A percentile compares a stretch with the other conserved stretches of the same genome.
phyloP scores from a whole-genome alignment of 2,888 invertebrate species.

The Drosophila robusta region DNA sequence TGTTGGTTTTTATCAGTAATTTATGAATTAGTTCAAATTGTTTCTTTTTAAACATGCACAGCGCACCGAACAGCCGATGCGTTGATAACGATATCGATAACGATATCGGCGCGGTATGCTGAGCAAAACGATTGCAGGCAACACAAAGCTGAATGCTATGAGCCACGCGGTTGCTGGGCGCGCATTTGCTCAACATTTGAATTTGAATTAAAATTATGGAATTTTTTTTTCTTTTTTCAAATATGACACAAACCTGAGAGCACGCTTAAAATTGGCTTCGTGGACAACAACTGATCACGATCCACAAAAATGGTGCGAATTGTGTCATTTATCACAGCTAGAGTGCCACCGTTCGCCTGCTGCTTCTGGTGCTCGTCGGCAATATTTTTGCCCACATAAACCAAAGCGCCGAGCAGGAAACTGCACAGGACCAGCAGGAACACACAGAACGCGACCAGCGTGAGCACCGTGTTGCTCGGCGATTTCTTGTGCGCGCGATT shows the following conservation, averaged over 20 bases:
- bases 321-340: slow-evolving; percentile 41
- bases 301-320: slow-evolving; percentile 67
- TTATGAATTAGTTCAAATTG: slow-evolving; percentile 13
- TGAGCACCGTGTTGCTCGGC: slow-evolving; percentile 80
- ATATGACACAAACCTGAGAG: slow-evolving; percentile 60
- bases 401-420: slow-evolving; percentile 83
- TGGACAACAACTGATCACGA: slow-evolving; percentile 72
- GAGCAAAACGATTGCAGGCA: not conserved
- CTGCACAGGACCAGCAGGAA: slow-evolving; percentile 83
- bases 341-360: slow-evolving; percentile 35
- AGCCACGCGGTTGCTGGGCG: slow-evolving; percentile 5
- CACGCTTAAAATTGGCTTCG: slow-evolving; percentile 69
- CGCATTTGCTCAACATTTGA: slow-evolving; percentile 3
- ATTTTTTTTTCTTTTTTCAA: not conserved
- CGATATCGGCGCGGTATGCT: slow-evolving; percentile 2
- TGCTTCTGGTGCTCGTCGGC: slow-evolving; percentile 74
- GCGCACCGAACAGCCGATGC: slow-evolving; percentile 27
- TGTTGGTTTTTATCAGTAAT: slow-evolving; percentile 17
- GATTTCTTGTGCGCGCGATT: slow-evolving; percentile 57
- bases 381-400: slow-evolving; percentile 83
- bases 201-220: slow-evolving; percentile 5
- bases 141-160: slow-evolving; percentile 40
- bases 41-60: slow-evolving; percentile 1
- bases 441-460: slow-evolving; percentile 83
- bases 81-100: slow-evolving; percentile 21